These are phyloP conservation scores for Sebastes glaucus DNA, from an alignment of 2,797 vertebrate species.

Conservation along the genomic window DNA sequence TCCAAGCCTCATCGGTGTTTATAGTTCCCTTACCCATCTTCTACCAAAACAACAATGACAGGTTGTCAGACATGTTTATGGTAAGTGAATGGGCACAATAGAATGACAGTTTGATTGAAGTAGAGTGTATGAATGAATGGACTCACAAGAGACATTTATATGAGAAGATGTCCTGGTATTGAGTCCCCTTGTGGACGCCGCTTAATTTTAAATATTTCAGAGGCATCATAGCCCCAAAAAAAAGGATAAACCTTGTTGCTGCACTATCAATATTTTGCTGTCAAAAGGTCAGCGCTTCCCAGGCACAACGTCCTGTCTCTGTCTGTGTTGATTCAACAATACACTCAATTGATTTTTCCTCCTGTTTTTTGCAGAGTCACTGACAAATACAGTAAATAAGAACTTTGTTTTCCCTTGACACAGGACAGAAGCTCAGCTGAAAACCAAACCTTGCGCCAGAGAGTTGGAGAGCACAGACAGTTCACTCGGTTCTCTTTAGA, in stretches of 20 bases:
- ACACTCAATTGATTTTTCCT: neutral
- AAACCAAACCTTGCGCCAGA: neutral
- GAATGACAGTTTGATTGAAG: neutral
- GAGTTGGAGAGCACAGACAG: no score
- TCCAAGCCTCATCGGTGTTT: accelerated
- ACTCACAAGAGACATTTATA: neutral
- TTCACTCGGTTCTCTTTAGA: neutral
- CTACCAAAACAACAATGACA: neutral
- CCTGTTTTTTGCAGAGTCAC: neutral
- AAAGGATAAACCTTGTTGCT: neutral
- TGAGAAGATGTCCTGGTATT: neutral
- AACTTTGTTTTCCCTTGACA: neutral
- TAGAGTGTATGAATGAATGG: neutral
- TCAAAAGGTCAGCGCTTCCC: neutral
- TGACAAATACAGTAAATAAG: neutral
- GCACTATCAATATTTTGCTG: neutral
- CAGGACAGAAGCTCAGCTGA: neutral
- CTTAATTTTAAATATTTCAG: neutral
- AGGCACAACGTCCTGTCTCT: neutral
- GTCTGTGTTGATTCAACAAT: neutral
- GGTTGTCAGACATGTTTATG: neutral
- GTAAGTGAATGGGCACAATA: neutral
- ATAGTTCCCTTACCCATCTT: neutral
- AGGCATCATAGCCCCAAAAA: neutral
- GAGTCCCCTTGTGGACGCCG: no score